Conservation (phyloP, 2,113 vertebrate species). For the Xenopus laevis region DNA sequence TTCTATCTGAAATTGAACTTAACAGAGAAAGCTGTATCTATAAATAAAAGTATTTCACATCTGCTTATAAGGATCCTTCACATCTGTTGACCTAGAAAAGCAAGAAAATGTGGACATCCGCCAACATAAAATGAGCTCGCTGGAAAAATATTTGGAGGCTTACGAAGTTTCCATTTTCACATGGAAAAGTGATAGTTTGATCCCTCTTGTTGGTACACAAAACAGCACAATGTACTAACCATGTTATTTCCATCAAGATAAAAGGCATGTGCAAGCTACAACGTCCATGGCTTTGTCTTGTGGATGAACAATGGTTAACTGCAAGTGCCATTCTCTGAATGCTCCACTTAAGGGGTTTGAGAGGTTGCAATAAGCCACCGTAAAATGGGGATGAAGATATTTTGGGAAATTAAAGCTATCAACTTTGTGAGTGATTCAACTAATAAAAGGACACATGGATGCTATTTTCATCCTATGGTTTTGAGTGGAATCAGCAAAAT, state of each 20-base stretch:
- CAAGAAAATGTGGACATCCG: constrained; percentile 16
- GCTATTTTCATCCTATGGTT: too few species aligned
- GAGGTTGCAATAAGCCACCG: too few species aligned
- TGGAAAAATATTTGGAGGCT: constrained; percentile 26
- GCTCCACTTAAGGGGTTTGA: too few species aligned
- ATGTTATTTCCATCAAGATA: background rate
- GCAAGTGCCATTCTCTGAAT: background rate
- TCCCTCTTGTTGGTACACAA: background rate
- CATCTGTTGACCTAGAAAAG: constrained; percentile 36
- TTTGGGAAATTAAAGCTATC: too few species aligned
- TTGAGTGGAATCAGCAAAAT: too few species aligned
- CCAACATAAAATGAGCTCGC: constrained; percentile 23
- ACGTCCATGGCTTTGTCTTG: background rate
- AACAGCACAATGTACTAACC: background rate
- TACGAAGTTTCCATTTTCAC: constrained; percentile 32
- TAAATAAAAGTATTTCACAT: background rate
- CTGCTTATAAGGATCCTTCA: constrained; percentile 11
- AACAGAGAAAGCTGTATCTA: too few species aligned
- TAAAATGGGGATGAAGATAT: too few species aligned
- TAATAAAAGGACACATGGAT: too few species aligned
- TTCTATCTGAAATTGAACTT: too few species aligned
- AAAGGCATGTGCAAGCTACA: background rate
- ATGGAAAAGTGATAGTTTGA: constrained; percentile 3
- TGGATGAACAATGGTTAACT: background rate
- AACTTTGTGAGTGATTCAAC: too few species aligned